These are phyloP conservation scores for Esox niger DNA, from an alignment of 2,113 vertebrate species.

Conservation along the genomic window DNA sequence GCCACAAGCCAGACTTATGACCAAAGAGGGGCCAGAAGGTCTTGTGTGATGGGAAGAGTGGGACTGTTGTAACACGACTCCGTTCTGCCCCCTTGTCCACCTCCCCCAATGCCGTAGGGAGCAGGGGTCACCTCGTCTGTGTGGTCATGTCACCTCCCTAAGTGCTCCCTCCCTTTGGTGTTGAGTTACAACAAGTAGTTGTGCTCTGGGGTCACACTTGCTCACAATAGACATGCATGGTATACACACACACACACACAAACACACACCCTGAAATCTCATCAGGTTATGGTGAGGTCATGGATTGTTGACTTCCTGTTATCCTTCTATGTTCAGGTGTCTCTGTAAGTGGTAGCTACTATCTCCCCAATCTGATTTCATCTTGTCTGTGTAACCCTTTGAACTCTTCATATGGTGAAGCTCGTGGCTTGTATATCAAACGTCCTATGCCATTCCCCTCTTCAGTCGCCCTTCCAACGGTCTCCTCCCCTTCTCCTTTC, in stretches of 20 bases:
- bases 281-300: slow-evolving; percentile 42
- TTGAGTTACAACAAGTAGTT: slow-evolving; percentile 55
- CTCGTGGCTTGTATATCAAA: slow-evolving; percentile 46
- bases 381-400: slow-evolving; percentile 53
- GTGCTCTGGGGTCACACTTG: slow-evolving; percentile 33
- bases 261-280: slow-evolving; percentile 9
- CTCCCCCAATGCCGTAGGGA: slow-evolving; percentile 8
- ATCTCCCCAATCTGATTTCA: slow-evolving; percentile 36
- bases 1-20: too few species aligned
- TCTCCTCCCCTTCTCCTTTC: slow-evolving; percentile 2
- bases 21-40: slow-evolving; percentile 30
- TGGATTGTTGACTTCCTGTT: slow-evolving; percentile 49
- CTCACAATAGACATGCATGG: slow-evolving; percentile 14
- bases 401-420: slow-evolving; percentile 42
- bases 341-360: slow-evolving; percentile 22
- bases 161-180: slow-evolving; percentile 44
- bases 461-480: background rate
- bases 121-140: slow-evolving; percentile 5
- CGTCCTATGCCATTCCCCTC: slow-evolving; percentile 38
- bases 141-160: slow-evolving; percentile 53
- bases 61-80: slow-evolving; percentile 56
- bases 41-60: slow-evolving; percentile 59
- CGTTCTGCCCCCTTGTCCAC: slow-evolving; percentile 23
- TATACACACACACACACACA: slow-evolving; percentile 1
- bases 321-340: slow-evolving; percentile 31